These are phyloP conservation scores for Liodrosophila aerea DNA, from an alignment of 2,888 invertebrate species.

Conservation along the genomic window DNA sequence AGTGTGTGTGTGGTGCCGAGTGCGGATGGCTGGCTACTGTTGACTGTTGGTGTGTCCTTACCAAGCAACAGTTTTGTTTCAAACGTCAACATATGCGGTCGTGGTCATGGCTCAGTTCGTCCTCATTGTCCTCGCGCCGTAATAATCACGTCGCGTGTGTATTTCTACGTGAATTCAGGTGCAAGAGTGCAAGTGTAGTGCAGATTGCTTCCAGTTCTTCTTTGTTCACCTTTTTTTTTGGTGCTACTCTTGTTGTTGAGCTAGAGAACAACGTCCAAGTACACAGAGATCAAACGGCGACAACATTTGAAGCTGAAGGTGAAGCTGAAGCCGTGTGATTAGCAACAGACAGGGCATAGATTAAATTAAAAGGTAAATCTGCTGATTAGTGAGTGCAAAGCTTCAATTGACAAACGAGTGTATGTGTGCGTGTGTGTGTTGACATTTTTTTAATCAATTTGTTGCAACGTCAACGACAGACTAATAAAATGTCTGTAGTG, in stretches of 20 bases:
- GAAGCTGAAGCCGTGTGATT: too few relatives aligned
- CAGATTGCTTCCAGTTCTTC: neutral
- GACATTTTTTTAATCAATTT: constrained; percentile 8
- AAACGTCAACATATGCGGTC: constrained; percentile 71
- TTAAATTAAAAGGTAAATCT: constrained; percentile 51
- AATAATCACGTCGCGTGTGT: constrained; percentile 45
- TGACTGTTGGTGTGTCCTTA: constrained; percentile 7
- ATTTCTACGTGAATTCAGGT: constrained; percentile 29
- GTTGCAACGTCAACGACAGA: constrained; percentile 21
- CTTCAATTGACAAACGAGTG: neutral
- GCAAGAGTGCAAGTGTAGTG: constrained; percentile 6
- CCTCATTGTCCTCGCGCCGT: too few relatives aligned
- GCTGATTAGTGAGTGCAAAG: neutral
- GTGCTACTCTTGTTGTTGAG: neutral
- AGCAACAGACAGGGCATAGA: constrained; percentile 9
- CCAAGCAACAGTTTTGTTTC: constrained; percentile 70
- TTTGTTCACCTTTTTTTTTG: constrained; percentile 21
- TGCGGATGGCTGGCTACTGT: too few relatives aligned
- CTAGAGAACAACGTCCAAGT: too few relatives aligned
- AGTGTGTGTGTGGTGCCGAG: neutral
- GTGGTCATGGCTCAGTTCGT: constrained; percentile 38
- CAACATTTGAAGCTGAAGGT: too few relatives aligned
- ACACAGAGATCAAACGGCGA: too few relatives aligned
- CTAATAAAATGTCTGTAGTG: constrained; percentile 3
- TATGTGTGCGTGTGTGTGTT: neutral